Base-by-base conservation (phyloP, 2,113 vertebrate species). In the Etheostoma spectabile region DNA sequence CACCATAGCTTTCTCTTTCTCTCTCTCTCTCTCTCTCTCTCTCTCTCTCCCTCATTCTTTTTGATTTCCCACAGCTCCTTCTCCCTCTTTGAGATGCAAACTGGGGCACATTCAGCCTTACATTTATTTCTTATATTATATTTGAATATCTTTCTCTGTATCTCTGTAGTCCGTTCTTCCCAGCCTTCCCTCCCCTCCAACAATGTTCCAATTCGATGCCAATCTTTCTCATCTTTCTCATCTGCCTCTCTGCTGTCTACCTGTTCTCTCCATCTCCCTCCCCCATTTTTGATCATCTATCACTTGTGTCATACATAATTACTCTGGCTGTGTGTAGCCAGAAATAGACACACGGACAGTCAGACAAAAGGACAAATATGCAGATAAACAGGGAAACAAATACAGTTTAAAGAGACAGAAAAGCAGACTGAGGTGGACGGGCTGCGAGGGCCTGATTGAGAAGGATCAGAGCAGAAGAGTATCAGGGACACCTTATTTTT, bases 401-500 rank as follows among this genome's bases (percentile, higher is more conserved):
- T 30, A 4, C 18, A 33, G 46, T 21, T n/a, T 38, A 11, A 62
- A 78, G 64, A 69, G 35, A 52, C 21, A 18, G 64, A 53, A 10
- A 13, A 42, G 33, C 46, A 81, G 80, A 75, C 16, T 42, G 79
- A 70, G 73, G 63, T 68, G 74, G 56, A 65, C 66, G 71, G 57
- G 45, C 74, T 76, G 62, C 8, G 71, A 84, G 71, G 83, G 56
- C 46, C 80, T 88, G 72, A 80, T 87, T 83, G 88, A 91, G 93
- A 93, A 77, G 83, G 92, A 92, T 93, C 89, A 79, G 78, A 90
- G 88, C 79, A 86, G 91, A 92, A 92, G 88, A 94, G 90, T 94
- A 94, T 94, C 94, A 94, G 94, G 95, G 94, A 95, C 94, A 92
- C 86, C 88, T 83, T 96, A 95, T 96, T 95, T 95, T 94, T 96